Percentiles rank a stretch among this genome's conserved stretches.
Conservation (phyloP, 2,888 invertebrate genomes). For the Tuberolachnus salignus region DNA sequence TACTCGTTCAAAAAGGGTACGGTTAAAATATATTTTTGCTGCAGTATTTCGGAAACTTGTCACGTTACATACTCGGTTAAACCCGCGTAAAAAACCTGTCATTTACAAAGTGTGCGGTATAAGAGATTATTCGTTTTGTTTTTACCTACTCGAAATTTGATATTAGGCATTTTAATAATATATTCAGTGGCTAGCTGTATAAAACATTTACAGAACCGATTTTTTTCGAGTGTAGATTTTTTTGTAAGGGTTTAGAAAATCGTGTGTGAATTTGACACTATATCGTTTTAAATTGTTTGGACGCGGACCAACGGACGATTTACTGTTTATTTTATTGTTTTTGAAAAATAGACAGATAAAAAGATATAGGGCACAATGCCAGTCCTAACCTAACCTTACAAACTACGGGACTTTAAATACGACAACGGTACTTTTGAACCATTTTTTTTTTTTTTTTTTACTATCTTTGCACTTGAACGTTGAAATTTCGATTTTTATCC, state of each 20-base stretch:
- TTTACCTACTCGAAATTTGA: no score
- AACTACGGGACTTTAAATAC: slow-evolving; percentile 10
- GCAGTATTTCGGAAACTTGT: no score
- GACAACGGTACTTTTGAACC: slow-evolving; percentile 5
- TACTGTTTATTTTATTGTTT: slow-evolving; percentile 54
- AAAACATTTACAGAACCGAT: slow-evolving; percentile 23
- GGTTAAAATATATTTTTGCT: no score
- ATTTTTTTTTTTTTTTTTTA: slow-evolving; percentile 24
- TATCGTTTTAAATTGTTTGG: slow-evolving; percentile 53
- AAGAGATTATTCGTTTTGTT: no score
- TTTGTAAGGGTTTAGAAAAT: slow-evolving; percentile 38
- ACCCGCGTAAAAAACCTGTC: no score
- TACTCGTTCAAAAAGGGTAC: no score
- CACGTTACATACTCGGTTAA: no score
- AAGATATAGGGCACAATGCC: slow-evolving; percentile 53
- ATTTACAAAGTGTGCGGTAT: no score
- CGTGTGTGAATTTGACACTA: slow-evolving; percentile 53
- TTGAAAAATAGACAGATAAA: slow-evolving; percentile 39
- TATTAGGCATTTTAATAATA: no score
- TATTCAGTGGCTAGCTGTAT: background rate
- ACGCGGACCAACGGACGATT: slow-evolving; percentile 51
- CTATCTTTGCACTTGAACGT: background rate
- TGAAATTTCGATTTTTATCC: slow-evolving; percentile 36
- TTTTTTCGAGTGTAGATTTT: slow-evolving; percentile 1
- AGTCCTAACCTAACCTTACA: slow-evolving; percentile 53